phyloP scores from a whole-genome alignment of 1,140 invertebrate genomes.

The Calycopis cecrops region DNA sequence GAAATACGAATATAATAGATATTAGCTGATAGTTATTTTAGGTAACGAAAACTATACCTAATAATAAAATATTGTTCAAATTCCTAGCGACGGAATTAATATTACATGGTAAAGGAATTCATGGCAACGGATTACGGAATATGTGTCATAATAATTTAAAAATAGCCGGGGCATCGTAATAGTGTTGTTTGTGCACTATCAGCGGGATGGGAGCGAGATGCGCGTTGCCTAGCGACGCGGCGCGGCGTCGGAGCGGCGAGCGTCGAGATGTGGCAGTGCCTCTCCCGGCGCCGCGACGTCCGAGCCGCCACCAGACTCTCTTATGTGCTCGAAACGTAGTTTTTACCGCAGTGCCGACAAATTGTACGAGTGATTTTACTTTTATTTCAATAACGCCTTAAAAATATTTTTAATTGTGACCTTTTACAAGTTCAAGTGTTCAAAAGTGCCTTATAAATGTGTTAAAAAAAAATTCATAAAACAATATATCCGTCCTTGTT shows the following conservation, averaged over 20 bases:
- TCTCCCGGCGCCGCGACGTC: constrained; percentile 35
- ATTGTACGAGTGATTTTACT: neutral
- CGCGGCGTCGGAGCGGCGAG: constrained; percentile 35
- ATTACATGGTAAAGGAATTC: too few species aligned
- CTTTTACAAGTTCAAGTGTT: neutral
- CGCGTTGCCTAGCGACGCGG: constrained; percentile 36
- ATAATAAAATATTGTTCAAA: too few species aligned
- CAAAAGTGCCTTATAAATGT: constrained; percentile 1
- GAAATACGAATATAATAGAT: too few species aligned
- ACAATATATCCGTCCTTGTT: neutral
- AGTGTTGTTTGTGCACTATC: constrained; percentile 11
- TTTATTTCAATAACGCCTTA: neutral
- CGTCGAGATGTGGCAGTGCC: constrained; percentile 40
- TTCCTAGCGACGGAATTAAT: too few species aligned
- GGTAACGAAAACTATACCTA: too few species aligned
- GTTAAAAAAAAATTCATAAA: neutral
- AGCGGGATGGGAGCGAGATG: constrained; percentile 19
- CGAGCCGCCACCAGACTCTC: neutral
- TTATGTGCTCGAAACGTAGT: constrained; percentile 6
- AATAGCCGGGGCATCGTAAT: neutral
- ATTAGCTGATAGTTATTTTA: too few species aligned
- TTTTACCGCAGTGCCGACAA: constrained; percentile 9
- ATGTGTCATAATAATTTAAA: neutral
- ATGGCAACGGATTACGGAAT: too few species aligned
- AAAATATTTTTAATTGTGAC: constrained; percentile 2